Conservation (phyloP, 2,113 vertebrate genomes). For the Phalacrocorax aristotelis region DNA sequence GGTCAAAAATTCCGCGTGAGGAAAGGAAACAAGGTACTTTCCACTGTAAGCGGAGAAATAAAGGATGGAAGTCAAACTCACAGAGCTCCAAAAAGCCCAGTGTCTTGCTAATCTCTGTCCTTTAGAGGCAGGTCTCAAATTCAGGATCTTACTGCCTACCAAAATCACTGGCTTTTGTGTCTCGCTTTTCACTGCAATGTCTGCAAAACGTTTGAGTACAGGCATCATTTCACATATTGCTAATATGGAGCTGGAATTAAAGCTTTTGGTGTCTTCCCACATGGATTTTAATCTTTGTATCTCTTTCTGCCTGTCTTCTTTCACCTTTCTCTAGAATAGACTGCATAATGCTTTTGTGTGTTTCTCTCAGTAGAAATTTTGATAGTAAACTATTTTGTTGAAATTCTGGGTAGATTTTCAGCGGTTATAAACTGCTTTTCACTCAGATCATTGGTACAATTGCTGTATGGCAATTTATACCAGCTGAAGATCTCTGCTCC, state of each 20-base stretch:
- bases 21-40: constrained; percentile 21
- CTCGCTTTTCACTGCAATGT: background rate
- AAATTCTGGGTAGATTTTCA: background rate
- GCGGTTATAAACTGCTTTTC: background rate
- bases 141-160: background rate
- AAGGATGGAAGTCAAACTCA: background rate
- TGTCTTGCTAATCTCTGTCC: background rate
- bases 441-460: background rate
- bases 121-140: background rate
- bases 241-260: background rate
- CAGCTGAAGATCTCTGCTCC: background rate
- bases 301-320: background rate
- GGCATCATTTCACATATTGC: background rate
- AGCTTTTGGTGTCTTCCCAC: background rate
- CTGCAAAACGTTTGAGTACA: background rate
- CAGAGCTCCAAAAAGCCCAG: background rate
- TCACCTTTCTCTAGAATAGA: background rate
- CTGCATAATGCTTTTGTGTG: background rate
- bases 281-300: background rate
- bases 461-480: background rate
- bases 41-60: background rate
- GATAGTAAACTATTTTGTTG: background rate
- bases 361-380: background rate
- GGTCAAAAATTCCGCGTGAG: constrained; percentile 11
- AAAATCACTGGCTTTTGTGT: background rate